A percentile compares a stretch with the other conserved stretches of the same genome.
phyloP scores from a whole-genome alignment of 2,113 vertebrate species.

The Laticauda laticaudata region DNA sequence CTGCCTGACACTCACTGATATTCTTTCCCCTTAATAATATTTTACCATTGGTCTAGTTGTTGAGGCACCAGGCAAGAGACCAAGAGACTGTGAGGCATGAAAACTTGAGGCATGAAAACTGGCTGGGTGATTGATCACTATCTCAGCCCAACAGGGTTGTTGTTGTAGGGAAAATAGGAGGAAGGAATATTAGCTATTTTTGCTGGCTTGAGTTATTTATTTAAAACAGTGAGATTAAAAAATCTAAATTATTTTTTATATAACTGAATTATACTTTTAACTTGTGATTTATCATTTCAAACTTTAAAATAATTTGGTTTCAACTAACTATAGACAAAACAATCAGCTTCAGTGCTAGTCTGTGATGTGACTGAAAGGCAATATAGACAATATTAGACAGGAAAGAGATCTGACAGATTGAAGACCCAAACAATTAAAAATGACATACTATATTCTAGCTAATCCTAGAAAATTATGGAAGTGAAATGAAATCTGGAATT shows the following conservation, averaged over 20 bases:
- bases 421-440: background rate
- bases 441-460: background rate
- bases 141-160: no score
- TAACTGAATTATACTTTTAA: background rate
- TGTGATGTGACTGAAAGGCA: background rate
- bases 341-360: background rate
- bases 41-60: background rate
- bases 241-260: background rate
- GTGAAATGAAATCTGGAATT: background rate
- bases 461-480: background rate
- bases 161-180: no score
- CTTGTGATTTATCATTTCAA: background rate
- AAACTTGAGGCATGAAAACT: no score
- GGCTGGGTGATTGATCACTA: no score
- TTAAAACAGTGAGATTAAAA: background rate
- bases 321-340: no score
- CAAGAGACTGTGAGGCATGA: no score
- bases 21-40: background rate
- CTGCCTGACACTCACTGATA: background rate
- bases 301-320: background rate
- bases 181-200: no score
- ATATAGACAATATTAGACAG: background rate
- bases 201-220: background rate
- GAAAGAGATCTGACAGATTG: background rate
- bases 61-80: no score